Conservation (phyloP, 2,888 invertebrate genomes). For the Carabus problematicus region DNA sequence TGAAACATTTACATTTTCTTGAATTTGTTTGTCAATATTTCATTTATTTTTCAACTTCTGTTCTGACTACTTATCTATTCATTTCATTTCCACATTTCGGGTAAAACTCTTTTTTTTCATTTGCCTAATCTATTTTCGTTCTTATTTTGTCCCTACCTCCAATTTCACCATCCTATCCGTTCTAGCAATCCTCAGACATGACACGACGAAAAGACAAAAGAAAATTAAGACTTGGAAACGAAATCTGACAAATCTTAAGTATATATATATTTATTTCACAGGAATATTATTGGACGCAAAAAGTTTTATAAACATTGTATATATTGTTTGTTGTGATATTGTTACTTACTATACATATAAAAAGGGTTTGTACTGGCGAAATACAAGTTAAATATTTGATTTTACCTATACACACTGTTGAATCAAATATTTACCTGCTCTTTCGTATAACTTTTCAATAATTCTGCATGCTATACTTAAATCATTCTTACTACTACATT, state of each 20-base stretch:
- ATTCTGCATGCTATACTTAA: conserved; percentile 2
- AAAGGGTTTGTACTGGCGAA: conserved; percentile 2
- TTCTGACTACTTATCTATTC: conserved; percentile 14
- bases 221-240: not conserved
- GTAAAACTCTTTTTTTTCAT: conserved; percentile 16
- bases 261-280: too few species aligned
- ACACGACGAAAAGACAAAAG: conserved; percentile 46
- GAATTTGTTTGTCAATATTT: conserved; percentile 45
- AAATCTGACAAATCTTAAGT: not conserved
- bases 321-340: too few species aligned
- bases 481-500: not conserved
- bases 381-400: conserved; percentile 19
- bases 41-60: conserved; percentile 36
- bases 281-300: too few species aligned
- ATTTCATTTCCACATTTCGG: conserved; percentile 32
- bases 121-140: conserved; percentile 33
- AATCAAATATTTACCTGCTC: conserved; percentile 9
- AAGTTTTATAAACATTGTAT: too few species aligned
- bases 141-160: conserved; percentile 44
- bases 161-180: conserved; percentile 13
- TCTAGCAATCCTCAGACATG: conserved; percentile 50
- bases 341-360: not conserved
- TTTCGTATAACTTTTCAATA: conserved; percentile 5
- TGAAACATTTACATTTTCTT: conserved; percentile 25
- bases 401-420: not conserved